Percentiles rank a stretch among this genome's conserved stretches.
Evolutionary conservation across 1,140 invertebrate species (phyloP).

Genomic region (Teleogryllus occipitalis): DNA sequence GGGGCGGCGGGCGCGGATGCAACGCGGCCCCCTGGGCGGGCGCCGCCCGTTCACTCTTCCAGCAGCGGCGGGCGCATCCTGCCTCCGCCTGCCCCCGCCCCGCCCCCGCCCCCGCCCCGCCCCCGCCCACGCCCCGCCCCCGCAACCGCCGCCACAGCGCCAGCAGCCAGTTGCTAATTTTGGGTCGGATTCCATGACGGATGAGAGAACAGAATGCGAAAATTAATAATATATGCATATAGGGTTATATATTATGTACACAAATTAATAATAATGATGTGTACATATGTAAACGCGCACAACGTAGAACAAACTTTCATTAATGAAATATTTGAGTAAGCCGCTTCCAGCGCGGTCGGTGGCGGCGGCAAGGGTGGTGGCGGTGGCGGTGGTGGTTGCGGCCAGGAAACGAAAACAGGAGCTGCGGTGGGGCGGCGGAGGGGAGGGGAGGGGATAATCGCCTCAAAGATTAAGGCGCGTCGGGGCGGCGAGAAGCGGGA

Average conservation of each 20-base stretch:
- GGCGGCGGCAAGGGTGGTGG: not conserved
- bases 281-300: not conserved
- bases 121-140: too few relatives aligned
- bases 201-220: not conserved
- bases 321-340: constrained; percentile 5
- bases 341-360: not conserved
- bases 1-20: too few relatives aligned
- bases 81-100: too few relatives aligned
- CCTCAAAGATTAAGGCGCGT: not conserved
- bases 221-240: constrained; percentile 9
- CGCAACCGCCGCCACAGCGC: not conserved
- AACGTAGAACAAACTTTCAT: not conserved
- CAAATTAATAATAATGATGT: not conserved
- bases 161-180: not conserved
- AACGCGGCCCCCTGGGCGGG: too few relatives aligned
- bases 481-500: too few relatives aligned
- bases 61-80: too few relatives aligned
- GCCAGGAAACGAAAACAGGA: not conserved
- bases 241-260: not conserved
- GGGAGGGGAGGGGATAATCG: not conserved
- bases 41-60: too few relatives aligned
- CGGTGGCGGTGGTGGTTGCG: not conserved
- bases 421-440: too few relatives aligned
- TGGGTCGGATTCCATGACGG: not conserved
- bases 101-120: too few relatives aligned